Percentiles rank a stretch among this genome's conserved stretches.
Evolutionary conservation across 2,888 invertebrate species (phyloP).

Genomic region (Tineola bisselliella): DNA sequence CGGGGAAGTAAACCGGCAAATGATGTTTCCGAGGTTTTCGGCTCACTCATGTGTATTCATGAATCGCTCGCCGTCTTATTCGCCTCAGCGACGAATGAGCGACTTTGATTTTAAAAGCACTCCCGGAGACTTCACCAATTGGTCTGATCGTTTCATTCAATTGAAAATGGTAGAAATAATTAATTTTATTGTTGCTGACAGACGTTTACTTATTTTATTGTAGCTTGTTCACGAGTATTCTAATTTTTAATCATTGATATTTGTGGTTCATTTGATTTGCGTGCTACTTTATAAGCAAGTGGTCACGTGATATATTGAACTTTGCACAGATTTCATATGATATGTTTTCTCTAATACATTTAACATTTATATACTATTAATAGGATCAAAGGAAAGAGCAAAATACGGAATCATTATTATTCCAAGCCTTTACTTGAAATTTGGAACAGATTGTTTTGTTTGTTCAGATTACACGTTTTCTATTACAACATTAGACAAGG

Average conservation of each 20-base stretch:
- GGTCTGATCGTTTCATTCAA: not conserved
- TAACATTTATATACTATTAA: too few relatives aligned
- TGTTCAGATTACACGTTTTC: too few relatives aligned
- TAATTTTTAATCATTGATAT: not conserved
- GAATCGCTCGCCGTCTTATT: not conserved
- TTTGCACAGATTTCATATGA: too few relatives aligned
- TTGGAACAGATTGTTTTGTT: too few relatives aligned
- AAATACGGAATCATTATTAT: too few relatives aligned
- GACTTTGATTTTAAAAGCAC: constrained; percentile 2
- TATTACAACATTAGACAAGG: too few relatives aligned
- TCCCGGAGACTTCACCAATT: not conserved
- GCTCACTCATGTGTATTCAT: constrained; percentile 12
- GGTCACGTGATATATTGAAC: too few relatives aligned
- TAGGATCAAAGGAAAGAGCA: too few relatives aligned
- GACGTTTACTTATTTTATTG: not conserved
- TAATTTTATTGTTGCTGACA: not conserved
- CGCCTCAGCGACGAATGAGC: not conserved
- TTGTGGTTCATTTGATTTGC: too few relatives aligned
- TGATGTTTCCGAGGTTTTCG: constrained; percentile 12
- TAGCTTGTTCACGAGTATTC: not conserved
- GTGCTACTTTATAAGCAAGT: too few relatives aligned
- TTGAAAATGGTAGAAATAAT: not conserved
- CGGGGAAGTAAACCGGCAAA: constrained; percentile 11
- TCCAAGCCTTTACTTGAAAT: too few relatives aligned
- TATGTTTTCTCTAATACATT: too few relatives aligned